Evolutionary conservation across 2,113 vertebrate genomes (phyloP).

Genomic region (Mellivora capensis): DNA sequence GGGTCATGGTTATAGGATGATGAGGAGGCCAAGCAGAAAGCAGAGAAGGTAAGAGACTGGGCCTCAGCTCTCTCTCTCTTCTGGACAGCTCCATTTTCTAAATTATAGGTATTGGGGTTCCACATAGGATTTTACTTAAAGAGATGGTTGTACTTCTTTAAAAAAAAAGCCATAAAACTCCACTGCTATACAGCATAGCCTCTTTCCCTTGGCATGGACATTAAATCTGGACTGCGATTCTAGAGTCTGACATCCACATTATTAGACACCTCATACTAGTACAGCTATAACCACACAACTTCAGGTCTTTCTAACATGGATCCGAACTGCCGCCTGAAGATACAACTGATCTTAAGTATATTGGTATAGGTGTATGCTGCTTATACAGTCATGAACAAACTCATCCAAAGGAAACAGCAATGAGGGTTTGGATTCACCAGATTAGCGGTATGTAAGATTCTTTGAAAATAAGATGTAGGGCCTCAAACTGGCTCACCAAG

Average conservation of each 20-base stretch:
- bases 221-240: neutral
- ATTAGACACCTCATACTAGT: neutral
- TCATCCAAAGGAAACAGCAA: neutral
- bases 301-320: neutral
- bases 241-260: neutral
- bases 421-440: neutral
- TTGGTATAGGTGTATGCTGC: neutral
- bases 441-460: neutral
- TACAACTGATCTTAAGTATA: neutral
- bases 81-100: neutral
- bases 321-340: neutral
- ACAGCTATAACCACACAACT: neutral
- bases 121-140: neutral
- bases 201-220: neutral
- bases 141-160: neutral
- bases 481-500: neutral
- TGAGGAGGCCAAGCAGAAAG: neutral
- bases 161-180: neutral
- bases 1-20: neutral
- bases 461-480: neutral
- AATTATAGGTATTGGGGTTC: neutral
- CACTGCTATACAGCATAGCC: neutral
- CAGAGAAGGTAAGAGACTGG: neutral
- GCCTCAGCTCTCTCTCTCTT: neutral
- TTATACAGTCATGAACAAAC: neutral